Evolutionary conservation across 1,140 invertebrate genomes (phyloP).

Genomic region (Zaprionus lachaisei): DNA sequence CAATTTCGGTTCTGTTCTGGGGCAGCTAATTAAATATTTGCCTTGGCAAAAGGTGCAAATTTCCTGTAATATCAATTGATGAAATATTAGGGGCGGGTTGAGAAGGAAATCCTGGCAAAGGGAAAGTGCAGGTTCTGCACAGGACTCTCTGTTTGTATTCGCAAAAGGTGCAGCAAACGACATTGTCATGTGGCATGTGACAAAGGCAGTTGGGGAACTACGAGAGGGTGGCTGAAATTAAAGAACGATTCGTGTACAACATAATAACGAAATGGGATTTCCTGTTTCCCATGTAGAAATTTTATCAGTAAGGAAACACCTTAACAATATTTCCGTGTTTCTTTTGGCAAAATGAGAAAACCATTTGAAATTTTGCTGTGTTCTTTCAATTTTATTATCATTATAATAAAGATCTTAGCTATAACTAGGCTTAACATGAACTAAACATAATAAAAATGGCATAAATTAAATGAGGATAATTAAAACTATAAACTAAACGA

Average conservation of each 20-base stretch:
- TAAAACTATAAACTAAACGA: constrained; percentile 54
- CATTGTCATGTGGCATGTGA: constrained; percentile 23
- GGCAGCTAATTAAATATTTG: constrained; percentile 81
- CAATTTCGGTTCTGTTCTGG: constrained; percentile 30
- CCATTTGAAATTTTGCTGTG: constrained; percentile 21
- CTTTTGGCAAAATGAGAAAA: constrained; percentile 7
- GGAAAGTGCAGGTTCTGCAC: constrained; percentile 35
- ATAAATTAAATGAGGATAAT: constrained; percentile 40
- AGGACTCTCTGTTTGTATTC: constrained; percentile 45
- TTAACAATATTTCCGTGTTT: neutral
- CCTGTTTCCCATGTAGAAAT: neutral
- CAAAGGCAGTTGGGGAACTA: constrained; percentile 10
- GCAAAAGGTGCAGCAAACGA: constrained; percentile 39
- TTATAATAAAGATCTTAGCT: constrained; percentile 59
- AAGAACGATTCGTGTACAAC: neutral
- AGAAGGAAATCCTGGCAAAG: constrained; percentile 49
- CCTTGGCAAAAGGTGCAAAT: constrained; percentile 73
- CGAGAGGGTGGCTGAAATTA: constrained; percentile 16
- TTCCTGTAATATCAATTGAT: constrained; percentile 54
- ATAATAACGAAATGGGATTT: neutral
- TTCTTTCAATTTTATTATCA: constrained; percentile 56
- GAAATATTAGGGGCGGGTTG: constrained; percentile 65
- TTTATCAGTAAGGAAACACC: neutral
- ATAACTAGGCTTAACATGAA: constrained; percentile 58
- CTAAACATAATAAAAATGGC: constrained; percentile 47